Evolutionary conservation across 2,888 invertebrate genomes (phyloP), one percentile per base, ranked within the genome.

Genomic region (Lithodes maja): DNA sequence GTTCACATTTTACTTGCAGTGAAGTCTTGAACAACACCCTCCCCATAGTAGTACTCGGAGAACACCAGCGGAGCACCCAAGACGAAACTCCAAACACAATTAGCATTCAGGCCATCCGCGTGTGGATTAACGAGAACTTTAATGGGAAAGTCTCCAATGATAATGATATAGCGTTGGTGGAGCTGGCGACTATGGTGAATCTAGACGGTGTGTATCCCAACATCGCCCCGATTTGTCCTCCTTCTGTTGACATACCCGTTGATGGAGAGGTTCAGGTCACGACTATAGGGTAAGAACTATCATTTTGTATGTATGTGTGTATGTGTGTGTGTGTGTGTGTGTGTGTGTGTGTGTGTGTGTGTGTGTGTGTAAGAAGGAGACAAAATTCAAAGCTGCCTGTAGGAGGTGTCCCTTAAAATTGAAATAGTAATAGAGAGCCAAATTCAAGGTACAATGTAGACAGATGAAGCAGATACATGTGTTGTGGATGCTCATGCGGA

Each of bases 181-280:
- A 88, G 68, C 75, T 88, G 53, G 81, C 79, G 33, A 75, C 68
- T 12, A 17, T 53, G 2, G 81, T 88, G 33, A 53, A 81, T 49
- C 69, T 88, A 53, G 74, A 49, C 2, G 33, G n/a, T 2, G 80
- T 79, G 1, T 79, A 5, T n/a, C 88, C 84, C 50, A 75, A 61
- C 81, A 85, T 88, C 61, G 88, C 85, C 3, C 88, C 88, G 2
- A 77, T 53, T 12, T 88, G 88, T 55, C 84, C 88, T 1, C 88
- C 88, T 3, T n/a, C 52, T 5, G 68, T 15, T 61, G 33, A 33
- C 61, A 61, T 12, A 61, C 50, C 71, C 61, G 9, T 50, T 17
- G 61, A 85, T 33, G 75, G 80, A 17, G 55, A 33, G 15, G 9
- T 52, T 33, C 1, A 50, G 12, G 88, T 88, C 49, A 88, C 81